A percentile compares a stretch with the other conserved stretches of the same genome.
These are phyloP conservation scores for Silurus lanzhouensis DNA, from an alignment of 2,797 vertebrate genomes.

Conservation along the genomic window DNA sequence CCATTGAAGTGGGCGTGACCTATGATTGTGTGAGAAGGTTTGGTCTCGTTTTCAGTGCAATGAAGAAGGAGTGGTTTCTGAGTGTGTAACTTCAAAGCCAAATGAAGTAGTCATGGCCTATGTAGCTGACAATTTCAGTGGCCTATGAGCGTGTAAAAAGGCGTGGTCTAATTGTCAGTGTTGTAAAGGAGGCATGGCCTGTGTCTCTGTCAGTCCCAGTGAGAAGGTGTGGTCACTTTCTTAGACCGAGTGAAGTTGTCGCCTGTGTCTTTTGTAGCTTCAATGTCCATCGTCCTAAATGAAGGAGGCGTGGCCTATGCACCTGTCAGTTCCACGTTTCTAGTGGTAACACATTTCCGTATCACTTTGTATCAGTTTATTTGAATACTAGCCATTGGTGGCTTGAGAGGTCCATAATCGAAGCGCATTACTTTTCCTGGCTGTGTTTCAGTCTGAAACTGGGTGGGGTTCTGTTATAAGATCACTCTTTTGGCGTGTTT, in stretches of 20 bases:
- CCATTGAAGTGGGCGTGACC: not conserved
- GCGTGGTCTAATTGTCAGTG: not conserved
- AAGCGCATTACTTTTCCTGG: not conserved
- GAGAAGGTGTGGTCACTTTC: not conserved
- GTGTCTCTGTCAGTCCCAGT: not conserved
- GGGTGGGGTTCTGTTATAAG: conserved; percentile 6
- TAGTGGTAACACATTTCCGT: not conserved
- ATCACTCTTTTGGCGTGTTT: not conserved
- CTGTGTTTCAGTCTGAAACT: not conserved
- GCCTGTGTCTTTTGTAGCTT: no score
- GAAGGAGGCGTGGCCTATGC: not conserved
- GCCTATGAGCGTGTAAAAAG: not conserved
- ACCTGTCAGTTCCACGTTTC: no score
- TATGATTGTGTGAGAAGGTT: not conserved
- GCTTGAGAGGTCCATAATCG: not conserved
- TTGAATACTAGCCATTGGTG: not conserved
- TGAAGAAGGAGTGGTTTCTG: not conserved
- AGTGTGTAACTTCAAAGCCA: not conserved
- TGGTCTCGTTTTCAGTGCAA: not conserved
- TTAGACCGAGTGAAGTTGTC: not conserved
- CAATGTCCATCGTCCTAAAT: not conserved
- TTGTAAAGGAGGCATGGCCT: not conserved
- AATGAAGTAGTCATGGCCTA: not conserved
- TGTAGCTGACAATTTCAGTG: not conserved
- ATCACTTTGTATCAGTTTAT: not conserved